These are phyloP conservation scores for Hemicordylus capensis DNA, from an alignment of 2,113 vertebrate species.

Conservation along the genomic window DNA sequence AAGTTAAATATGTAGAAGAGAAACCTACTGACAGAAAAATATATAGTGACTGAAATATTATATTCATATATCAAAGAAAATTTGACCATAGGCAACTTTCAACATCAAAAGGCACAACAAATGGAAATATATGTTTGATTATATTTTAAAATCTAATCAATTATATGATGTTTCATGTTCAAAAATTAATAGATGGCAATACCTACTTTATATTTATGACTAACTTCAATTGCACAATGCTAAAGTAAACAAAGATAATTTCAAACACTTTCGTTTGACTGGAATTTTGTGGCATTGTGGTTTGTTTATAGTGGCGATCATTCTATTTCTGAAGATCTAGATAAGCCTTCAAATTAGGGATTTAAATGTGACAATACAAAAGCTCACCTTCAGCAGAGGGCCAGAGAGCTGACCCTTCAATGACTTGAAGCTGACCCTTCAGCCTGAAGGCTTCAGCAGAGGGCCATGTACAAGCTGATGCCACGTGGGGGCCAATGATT, in stretches of 20 bases:
- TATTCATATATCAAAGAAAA: conserved; percentile 16
- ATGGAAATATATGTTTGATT: neutral
- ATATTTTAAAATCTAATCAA: neutral
- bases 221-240: accelerated
- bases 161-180: neutral
- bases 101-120: neutral
- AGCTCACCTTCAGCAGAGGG: no score
- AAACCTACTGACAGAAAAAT: neutral
- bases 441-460: no score
- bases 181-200: conserved; percentile 3
- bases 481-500: neutral
- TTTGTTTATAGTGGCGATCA: neutral
- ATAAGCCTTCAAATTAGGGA: accelerated
- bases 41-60: neutral
- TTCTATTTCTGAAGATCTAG: neutral
- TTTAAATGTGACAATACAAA: neutral
- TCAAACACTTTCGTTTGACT: neutral
- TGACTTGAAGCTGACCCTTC: neutral
- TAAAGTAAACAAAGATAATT: neutral
- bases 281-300: neutral
- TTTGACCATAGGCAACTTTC: neutral
- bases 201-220: conserved; percentile 3
- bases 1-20: neutral
- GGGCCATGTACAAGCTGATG: no score
- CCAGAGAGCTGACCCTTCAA: no score